phyloP scores from a whole-genome alignment of 2,888 invertebrate genomes.

The Agrotis exclamationis region DNA sequence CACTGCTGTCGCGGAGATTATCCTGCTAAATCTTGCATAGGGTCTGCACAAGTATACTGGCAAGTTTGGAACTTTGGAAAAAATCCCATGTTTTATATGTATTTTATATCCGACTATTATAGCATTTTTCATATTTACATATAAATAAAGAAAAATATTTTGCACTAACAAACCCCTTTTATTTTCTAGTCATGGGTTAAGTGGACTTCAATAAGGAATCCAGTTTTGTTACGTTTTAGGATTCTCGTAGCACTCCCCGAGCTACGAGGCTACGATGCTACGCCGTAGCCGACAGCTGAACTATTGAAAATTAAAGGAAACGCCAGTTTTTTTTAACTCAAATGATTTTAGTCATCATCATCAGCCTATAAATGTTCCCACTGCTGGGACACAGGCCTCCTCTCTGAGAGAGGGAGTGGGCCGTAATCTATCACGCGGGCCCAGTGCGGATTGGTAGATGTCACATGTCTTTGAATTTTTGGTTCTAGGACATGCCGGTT shows the following conservation, averaged over 20 bases:
- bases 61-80: neutral
- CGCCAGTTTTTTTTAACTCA: no score
- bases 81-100: neutral
- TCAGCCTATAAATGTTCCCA: no score
- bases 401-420: no score
- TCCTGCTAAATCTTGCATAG: slow-evolving; percentile 32
- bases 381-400: no score
- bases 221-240: neutral
- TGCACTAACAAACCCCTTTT: no score
- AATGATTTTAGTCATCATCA: no score
- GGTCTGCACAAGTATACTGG: slow-evolving; percentile 14
- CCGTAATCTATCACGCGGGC: no score
- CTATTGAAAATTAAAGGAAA: neutral
- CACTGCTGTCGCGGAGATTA: slow-evolving; percentile 14
- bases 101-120: neutral
- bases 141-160: neutral
- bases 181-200: neutral
- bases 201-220: neutral
- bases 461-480: no score
- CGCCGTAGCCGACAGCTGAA: slow-evolving; percentile 23
- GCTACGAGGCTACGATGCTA: slow-evolving; percentile 45
- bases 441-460: no score
- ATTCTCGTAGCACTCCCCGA: slow-evolving; percentile 22
- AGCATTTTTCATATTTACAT: no score
- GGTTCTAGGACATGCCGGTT: no score